Percentiles rank a stretch among this genome's conserved stretches.
Evolutionary conservation across 2,888 invertebrate species (phyloP).

Genomic region (Agrotis ipsilon): DNA sequence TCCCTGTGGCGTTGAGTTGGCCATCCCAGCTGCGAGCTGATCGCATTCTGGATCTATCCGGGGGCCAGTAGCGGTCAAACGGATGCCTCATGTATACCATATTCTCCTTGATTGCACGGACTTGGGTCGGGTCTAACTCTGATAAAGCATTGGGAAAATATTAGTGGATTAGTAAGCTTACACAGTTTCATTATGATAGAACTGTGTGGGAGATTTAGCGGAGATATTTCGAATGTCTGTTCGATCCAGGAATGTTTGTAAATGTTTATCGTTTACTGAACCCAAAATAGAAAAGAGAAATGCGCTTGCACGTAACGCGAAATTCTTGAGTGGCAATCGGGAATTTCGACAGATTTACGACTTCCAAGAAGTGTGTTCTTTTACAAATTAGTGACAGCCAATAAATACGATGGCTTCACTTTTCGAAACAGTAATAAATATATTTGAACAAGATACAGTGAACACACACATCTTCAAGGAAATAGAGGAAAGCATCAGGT

Average conservation of each 20-base stretch:
- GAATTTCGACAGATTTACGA: slow-evolving; percentile 16
- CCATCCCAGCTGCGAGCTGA: slow-evolving; percentile 82
- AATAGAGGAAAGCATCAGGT: slow-evolving; percentile 39
- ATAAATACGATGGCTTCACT: not conserved
- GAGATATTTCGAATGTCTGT: slow-evolving; percentile 33
- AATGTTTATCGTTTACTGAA: slow-evolving; percentile 22
- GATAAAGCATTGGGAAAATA: slow-evolving; percentile 78
- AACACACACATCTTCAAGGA: slow-evolving; percentile 5
- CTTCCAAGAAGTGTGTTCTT: not conserved
- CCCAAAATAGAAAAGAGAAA: slow-evolving; percentile 20
- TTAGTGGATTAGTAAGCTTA: slow-evolving; percentile 81
- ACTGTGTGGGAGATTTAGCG: slow-evolving; percentile 33
- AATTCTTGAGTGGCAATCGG: slow-evolving; percentile 10
- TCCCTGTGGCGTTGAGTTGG: slow-evolving; percentile 79
- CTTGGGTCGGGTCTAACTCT: slow-evolving; percentile 87
- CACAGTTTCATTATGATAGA: slow-evolving; percentile 22
- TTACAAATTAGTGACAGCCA: not conserved
- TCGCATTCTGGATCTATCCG: slow-evolving; percentile 73
- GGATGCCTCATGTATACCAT: slow-evolving; percentile 80
- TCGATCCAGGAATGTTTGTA: slow-evolving; percentile 14
- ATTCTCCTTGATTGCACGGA: slow-evolving; percentile 85
- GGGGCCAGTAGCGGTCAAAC: slow-evolving; percentile 86
- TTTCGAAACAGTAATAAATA: not conserved
- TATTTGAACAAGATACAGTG: not conserved
- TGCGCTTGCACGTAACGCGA: slow-evolving; percentile 16